phyloP scores from a whole-genome alignment of 2,888 invertebrate genomes.

The Alentia gelatinosa region DNA sequence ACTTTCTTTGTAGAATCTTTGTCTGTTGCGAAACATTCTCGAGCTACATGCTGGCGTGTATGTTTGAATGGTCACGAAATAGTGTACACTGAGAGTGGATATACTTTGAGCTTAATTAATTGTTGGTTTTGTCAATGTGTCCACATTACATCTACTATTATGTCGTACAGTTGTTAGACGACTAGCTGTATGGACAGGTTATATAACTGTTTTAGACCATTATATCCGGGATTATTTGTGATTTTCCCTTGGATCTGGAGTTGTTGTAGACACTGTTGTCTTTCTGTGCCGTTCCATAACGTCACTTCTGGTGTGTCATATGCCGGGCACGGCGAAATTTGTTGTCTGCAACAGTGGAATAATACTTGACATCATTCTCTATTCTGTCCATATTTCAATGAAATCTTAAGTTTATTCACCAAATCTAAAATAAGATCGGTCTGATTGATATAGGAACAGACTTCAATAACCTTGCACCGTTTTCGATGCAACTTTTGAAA shows the following conservation, averaged over 20 bases:
- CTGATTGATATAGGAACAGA: no score
- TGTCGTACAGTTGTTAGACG: not conserved
- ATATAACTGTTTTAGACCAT: not conserved
- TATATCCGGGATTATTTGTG: not conserved
- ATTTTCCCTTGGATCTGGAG: not conserved
- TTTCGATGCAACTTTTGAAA: no score
- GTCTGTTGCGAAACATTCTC: no score
- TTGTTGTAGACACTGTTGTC: not conserved
- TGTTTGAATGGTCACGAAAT: not conserved
- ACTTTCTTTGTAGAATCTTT: no score
- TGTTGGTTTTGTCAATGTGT: not conserved
- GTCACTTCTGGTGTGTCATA: not conserved
- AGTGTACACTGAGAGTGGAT: not conserved
- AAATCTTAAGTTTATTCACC: no score
- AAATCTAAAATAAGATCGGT: no score
- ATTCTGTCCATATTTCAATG: no score
- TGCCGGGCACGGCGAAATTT: not conserved
- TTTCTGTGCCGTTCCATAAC: no score
- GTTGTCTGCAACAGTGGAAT: not conserved
- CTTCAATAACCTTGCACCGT: no score
- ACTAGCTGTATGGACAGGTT: not conserved
- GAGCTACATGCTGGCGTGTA: constrained; percentile 40
- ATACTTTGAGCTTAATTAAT: not conserved
- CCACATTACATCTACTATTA: not conserved
- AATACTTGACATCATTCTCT: not conserved